These are phyloP conservation scores for Gambusia yucatana DNA, from an alignment of 2,797 vertebrate genomes.

Conservation along the genomic window DNA sequence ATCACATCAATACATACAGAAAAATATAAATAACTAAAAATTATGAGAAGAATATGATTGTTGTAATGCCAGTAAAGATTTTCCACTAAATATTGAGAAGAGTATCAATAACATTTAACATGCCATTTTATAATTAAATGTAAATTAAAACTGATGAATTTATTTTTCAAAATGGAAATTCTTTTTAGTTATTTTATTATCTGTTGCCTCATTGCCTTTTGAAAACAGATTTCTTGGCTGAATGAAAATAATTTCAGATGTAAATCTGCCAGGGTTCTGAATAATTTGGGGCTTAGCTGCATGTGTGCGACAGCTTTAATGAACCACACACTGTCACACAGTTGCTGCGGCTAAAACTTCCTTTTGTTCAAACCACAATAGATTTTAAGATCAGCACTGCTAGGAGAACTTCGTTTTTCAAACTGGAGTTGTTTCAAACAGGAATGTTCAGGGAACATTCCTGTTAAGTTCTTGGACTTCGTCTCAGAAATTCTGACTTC, in stretches of 20 bases:
- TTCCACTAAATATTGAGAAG: not conserved
- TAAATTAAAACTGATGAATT: not conserved
- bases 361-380: not conserved
- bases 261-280: not conserved
- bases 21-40: not conserved
- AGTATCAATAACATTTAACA: not conserved
- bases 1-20: not conserved
- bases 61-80: not conserved
- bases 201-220: not conserved
- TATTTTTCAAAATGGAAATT: not conserved
- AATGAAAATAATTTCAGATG: constrained; percentile 1
- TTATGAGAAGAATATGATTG: not conserved
- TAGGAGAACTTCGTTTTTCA: not conserved
- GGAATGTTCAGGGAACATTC: not conserved
- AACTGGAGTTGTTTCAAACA: not conserved
- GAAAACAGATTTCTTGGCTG: not conserved
- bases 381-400: not conserved
- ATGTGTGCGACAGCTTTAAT: not conserved
- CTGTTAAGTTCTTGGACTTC: not conserved
- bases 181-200: not conserved
- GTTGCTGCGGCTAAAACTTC: not conserved
- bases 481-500: not conserved
- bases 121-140: not conserved
- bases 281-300: not conserved
- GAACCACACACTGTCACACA: not conserved